phyloP scores from a whole-genome alignment of 2,888 invertebrate genomes.

The Synanthedon vespiformis region DNA sequence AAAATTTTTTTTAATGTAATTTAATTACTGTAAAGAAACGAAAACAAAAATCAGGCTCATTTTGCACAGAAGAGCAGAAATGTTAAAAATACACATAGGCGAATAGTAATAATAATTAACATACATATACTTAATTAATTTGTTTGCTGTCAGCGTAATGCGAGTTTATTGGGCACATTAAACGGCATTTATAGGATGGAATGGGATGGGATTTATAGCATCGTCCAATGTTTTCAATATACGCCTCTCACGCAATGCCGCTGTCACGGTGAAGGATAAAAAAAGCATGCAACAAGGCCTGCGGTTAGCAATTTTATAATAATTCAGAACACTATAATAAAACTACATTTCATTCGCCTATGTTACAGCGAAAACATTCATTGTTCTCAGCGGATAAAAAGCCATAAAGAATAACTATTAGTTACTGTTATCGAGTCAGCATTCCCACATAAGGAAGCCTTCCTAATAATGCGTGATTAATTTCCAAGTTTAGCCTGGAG shows the following conservation, averaged over 20 bases:
- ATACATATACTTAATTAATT: neutral
- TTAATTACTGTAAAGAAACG: no score
- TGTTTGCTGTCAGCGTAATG: neutral
- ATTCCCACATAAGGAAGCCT: slow-evolving; percentile 24
- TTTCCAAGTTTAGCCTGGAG: slow-evolving; percentile 28
- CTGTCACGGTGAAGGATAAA: slow-evolving; percentile 19
- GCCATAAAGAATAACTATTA: neutral
- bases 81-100: neutral
- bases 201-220: slow-evolving; percentile 32
- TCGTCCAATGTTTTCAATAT: slow-evolving; percentile 42
- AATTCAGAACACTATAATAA: slow-evolving; percentile 3
- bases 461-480: slow-evolving; percentile 37
- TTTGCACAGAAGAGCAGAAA: neutral
- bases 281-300: slow-evolving; percentile 26
- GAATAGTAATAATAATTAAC: neutral
- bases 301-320: slow-evolving; percentile 47
- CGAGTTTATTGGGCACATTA: neutral
- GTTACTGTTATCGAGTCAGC: slow-evolving; percentile 1
- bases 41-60: no score
- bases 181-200: neutral
- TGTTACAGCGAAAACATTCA: neutral
- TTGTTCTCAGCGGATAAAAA: neutral
- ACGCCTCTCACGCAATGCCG: slow-evolving; percentile 38
- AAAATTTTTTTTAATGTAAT: no score
- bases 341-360: neutral